Evolutionary conservation across 2,888 invertebrate genomes (phyloP).

Genomic region (Drosophila phalerata): DNA sequence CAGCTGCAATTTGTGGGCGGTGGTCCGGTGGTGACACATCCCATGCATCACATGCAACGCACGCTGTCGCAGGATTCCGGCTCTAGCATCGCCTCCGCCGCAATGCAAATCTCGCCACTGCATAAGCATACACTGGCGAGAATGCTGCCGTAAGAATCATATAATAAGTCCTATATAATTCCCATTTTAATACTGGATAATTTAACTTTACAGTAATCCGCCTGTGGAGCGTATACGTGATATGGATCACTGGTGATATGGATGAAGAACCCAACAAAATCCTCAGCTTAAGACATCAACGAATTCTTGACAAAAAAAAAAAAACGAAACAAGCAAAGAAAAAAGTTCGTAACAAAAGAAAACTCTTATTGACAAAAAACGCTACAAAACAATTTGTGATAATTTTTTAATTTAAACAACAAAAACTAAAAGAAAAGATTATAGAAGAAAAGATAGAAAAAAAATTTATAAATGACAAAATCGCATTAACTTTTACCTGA

Average conservation of each 20-base stretch:
- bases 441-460: slow-evolving; percentile 10
- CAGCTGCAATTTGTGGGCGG: slow-evolving; percentile 71
- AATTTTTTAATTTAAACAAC: slow-evolving; percentile 69
- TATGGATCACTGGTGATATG: slow-evolving; percentile 84
- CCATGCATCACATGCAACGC: slow-evolving; percentile 85
- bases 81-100: slow-evolving; percentile 87
- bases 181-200: not conserved
- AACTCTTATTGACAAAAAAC: slow-evolving; percentile 46
- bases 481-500: slow-evolving; percentile 53
- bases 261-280: slow-evolving; percentile 16
- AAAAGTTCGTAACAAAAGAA: slow-evolving; percentile 5
- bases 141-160: slow-evolving; percentile 84
- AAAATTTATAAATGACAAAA: slow-evolving; percentile 51
- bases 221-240: slow-evolving; percentile 84
- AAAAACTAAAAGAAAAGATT: slow-evolving; percentile 21
- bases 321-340: slow-evolving; percentile 1
- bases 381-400: slow-evolving; percentile 77
- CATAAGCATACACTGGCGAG: slow-evolving; percentile 84
- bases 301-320: slow-evolving; percentile 40
- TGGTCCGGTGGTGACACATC: slow-evolving; percentile 67
- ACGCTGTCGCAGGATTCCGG: slow-evolving; percentile 88
- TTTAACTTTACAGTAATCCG: slow-evolving; percentile 79
- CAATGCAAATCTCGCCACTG: slow-evolving; percentile 85
- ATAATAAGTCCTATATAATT: not conserved
- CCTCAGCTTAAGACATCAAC: slow-evolving; percentile 21